These are phyloP conservation scores for Dermatophagoides farinae DNA, from an alignment of 1,140 invertebrate species.

Conservation along the genomic window DNA sequence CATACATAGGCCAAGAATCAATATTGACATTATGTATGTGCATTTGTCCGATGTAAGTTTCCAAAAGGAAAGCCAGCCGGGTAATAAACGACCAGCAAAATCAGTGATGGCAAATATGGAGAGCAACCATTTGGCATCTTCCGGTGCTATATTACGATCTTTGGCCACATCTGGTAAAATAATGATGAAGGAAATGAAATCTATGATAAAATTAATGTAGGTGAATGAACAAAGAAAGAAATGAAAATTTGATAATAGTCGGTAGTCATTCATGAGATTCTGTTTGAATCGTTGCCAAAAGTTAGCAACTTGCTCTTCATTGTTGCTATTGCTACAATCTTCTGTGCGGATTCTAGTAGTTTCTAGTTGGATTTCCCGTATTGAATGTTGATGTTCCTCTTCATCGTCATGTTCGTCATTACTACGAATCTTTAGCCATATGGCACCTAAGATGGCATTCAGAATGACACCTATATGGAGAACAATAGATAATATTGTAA, in stretches of 20 bases:
- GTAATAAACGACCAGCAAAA: constrained; percentile 16
- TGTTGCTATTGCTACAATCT: neutral
- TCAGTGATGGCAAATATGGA: constrained; percentile 19
- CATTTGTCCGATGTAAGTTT: constrained; percentile 13
- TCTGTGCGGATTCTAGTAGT: neutral
- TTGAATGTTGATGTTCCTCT: neutral
- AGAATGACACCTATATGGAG: neutral
- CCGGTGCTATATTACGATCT: neutral
- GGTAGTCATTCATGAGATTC: constrained; percentile 2
- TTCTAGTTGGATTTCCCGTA: neutral
- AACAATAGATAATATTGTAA: neutral
- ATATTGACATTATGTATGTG: constrained; percentile 12
- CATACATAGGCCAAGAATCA: constrained; percentile 15
- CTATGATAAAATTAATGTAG: constrained; percentile 10
- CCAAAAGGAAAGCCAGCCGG: constrained; percentile 17
- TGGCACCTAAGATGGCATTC: constrained; percentile 10
- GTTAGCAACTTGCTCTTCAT: neutral
- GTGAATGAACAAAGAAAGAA: constrained; percentile 11
- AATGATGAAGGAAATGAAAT: constrained; percentile 10
- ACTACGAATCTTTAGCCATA: constrained; percentile 11
- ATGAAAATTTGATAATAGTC: neutral
- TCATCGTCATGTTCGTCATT: neutral
- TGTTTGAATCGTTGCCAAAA: neutral
- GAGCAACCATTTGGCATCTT: constrained; percentile 15
- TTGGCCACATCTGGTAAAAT: constrained; percentile 12